Evolutionary conservation across 2,113 vertebrate genomes (phyloP), one percentile per base, ranked within the genome.

Genomic region (Grantiella picta): DNA sequence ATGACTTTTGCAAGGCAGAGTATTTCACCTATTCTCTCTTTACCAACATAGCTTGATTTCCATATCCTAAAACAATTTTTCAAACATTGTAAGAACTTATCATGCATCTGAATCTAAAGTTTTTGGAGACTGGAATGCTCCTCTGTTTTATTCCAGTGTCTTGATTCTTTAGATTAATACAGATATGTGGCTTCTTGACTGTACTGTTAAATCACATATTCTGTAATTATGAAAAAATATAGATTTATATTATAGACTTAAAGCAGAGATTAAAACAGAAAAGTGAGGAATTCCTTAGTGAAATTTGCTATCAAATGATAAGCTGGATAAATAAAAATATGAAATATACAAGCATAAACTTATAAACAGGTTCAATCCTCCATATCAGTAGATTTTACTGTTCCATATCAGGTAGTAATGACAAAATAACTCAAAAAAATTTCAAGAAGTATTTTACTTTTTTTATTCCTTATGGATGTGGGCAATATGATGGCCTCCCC

Each of bases 11-110:
- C 18, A 81, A 89, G 17, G 15, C 24, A 78, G n/a, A 60, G 52
- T 31, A 65, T 73, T 95, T 93, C 81, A 93, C 83, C 82, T 90
- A 40, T 45, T 94, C 11, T 65, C 57, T 89, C 75, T 94, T 97
- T 95, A 83, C 15, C 24, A 70, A 86, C 91, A 54, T 6, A 88
- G 5, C 11, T 25, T 59, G 70, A 81, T 91, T 92, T 92, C 59
- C 50, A 61, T 54, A 93, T 82, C 49, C 42, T 90, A 92, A 94
- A 35, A 94, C 65, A 69, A 33, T 64, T 84, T 90, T 45, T 33
- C 11, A 50, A 42, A 73, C 52, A 50, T 36, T 89, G 50, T 63
- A 88, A 54, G 56, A 94, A 94, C 73, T 66, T 47, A 82, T 44
- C 5, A 21, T 80, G 57, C 35, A 91, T 54, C 17, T 50, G 52